Base-by-base conservation (phyloP, 2,113 vertebrate species). In the Gallinago media region DNA sequence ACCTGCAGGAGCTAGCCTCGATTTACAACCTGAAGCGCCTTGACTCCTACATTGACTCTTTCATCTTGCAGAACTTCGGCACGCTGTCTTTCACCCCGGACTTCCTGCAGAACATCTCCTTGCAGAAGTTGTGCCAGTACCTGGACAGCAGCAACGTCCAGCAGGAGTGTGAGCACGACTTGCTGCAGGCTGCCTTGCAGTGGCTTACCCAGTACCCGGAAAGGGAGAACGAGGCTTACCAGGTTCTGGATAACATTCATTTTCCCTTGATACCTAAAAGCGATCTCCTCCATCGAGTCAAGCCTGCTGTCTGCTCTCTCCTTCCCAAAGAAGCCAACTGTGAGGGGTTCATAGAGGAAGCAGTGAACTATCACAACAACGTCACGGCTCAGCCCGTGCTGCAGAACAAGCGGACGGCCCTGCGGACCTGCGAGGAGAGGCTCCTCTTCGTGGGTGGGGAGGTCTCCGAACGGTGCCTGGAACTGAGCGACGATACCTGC, bases 381-480 rank as follows among this genome's bases (percentile, higher is more conserved):
- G 82, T 98, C 89, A 98, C 98, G 0, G 98, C 98, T 1, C 99
- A 99, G 97, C 99, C 99, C 0, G 97, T 99, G 50, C 97, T 99
- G 85, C 99, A 99, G 89, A 99, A 97, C 25, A 93, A 90, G 16
- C 98, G 98, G 73, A 99, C 99, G 0, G 66, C 94, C 0, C 98
- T 99, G 80, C 98, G 99, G 54, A 98, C 98, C 1, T 97, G 98
- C 0, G 96, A 97, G 42, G 98, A 99, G 73, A 96, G 97, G 40
- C 98, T 99, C 49, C 98, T 99, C 68, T 99, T 99, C 34, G 98
- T 99, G 42, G 99, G 99, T 0, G 99, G 99, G 7, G 99, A 99
- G 98, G 99, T 99, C 44, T 99, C 99, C 0, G 99, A 99, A 55
- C 98, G 98, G 1, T 99, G 99, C n/a, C 98, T 99, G 97, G 99